Conservation (phyloP, 2,888 invertebrate species). For the Gerosis bhagava region DNA sequence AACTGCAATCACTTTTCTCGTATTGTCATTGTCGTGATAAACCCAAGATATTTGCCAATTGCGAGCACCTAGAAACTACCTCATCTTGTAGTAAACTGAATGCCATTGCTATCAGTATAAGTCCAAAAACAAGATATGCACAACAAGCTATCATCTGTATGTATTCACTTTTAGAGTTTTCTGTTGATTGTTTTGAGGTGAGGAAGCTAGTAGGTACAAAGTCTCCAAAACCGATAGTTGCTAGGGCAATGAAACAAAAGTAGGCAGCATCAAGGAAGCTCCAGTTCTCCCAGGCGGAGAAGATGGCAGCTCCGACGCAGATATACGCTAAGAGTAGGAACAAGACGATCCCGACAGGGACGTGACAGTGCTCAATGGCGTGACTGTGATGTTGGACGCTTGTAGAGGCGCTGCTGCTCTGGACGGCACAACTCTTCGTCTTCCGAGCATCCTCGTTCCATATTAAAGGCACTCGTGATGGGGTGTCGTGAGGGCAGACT, state of each 20-base stretch:
- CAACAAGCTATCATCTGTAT: conserved; percentile 91
- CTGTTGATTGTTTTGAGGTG: conserved; percentile 66
- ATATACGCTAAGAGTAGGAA: conserved; percentile 88
- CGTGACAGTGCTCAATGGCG: conserved; percentile 67
- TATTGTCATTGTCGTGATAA: conserved; percentile 83
- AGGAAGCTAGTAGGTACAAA: conserved; percentile 84
- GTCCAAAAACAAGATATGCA: conserved; percentile 89
- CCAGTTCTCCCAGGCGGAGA: conserved; percentile 92
- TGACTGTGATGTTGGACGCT: conserved; percentile 57
- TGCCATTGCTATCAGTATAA: conserved; percentile 92
- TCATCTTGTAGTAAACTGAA: conserved; percentile 93
- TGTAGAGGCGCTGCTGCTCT: conserved; percentile 63
- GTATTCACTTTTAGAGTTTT: conserved; percentile 79
- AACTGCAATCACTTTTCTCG: conserved; percentile 77
- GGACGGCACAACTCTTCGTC: conserved; percentile 58
- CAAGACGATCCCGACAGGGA: conserved; percentile 80
- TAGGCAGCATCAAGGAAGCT: conserved; percentile 91
- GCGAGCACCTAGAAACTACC: conserved; percentile 87
- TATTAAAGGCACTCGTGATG: conserved; percentile 89
- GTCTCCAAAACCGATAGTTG: conserved; percentile 92
- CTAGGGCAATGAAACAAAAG: conserved; percentile 92
- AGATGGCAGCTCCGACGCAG: conserved; percentile 88
- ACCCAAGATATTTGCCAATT: conserved; percentile 87
- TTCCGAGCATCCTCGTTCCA: conserved; percentile 79
- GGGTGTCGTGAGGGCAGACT: conserved; percentile 86